phyloP scores from a whole-genome alignment of 2,113 vertebrate species.

The Siphamia tubifer region DNA sequence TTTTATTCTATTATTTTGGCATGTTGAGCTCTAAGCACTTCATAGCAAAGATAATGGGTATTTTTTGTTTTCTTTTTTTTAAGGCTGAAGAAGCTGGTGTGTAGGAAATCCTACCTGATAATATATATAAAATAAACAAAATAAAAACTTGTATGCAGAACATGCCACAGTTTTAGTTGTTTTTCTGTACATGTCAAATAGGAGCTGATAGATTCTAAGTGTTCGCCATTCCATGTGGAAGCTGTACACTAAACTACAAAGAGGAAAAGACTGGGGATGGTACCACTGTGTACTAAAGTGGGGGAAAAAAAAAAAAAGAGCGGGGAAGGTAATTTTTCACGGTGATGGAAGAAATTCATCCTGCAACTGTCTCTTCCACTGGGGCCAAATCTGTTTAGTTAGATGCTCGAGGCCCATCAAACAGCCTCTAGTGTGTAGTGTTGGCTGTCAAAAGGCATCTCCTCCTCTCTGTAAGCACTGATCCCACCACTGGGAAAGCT shows the following conservation, averaged over 20 bases:
- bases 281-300: neutral
- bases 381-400: conserved; percentile 28
- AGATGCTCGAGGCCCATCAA: conserved; percentile 14
- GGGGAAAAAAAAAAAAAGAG: neutral
- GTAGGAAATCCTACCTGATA: too few species aligned
- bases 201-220: neutral
- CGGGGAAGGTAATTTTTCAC: conserved; percentile 11
- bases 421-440: conserved; percentile 15
- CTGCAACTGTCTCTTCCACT: neutral
- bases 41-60: too few species aligned
- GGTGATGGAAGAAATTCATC: neutral
- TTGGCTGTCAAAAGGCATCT: conserved; percentile 23
- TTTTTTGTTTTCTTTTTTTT: too few species aligned
- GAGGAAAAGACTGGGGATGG: neutral
- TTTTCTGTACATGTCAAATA: too few species aligned
- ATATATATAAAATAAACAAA: too few species aligned
- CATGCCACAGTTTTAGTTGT: too few species aligned
- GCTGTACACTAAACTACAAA: neutral
- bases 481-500: neutral
- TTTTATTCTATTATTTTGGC: too few species aligned
- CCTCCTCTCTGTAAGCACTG: neutral
- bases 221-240: neutral
- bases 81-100: too few species aligned
- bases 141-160: too few species aligned
- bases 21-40: too few species aligned